Conservation (phyloP, 1,140 invertebrate species). For the Drosophila murphyi region DNA sequence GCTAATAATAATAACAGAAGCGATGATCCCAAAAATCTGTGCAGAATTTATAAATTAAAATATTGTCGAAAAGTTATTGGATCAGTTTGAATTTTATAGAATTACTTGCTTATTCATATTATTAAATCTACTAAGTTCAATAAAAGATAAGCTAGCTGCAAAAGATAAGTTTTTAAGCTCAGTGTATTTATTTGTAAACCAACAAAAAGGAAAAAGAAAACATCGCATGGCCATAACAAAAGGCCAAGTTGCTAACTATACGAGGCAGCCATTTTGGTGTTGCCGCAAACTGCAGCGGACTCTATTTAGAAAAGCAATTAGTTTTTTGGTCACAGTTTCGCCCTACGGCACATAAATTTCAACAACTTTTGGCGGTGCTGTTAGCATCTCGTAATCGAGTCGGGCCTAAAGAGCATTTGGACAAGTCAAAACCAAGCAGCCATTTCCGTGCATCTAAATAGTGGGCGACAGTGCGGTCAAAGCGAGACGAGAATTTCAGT, state of each 20-base stretch:
- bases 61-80: no score
- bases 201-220: constrained; percentile 22
- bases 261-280: constrained; percentile 64
- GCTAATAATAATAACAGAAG: no score
- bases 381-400: constrained; percentile 58
- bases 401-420: constrained; percentile 14
- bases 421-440: constrained; percentile 44
- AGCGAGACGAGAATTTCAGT: constrained; percentile 51
- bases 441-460: constrained; percentile 80
- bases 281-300: constrained; percentile 50
- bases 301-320: constrained; percentile 82
- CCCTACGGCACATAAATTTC: constrained; percentile 79
- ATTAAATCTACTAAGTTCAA: no score
- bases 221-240: constrained; percentile 53
- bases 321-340: constrained; percentile 49
- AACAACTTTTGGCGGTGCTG: constrained; percentile 52
- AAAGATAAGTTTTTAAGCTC: not conserved
- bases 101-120: no score
- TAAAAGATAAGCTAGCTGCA: no score
- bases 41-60: no score
- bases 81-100: no score
- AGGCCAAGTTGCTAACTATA: constrained; percentile 61
- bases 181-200: constrained; percentile 51
- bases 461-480: constrained; percentile 43
- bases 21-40: no score